These are phyloP conservation scores for Aulostomus chinensis DNA, from an alignment of 2,797 vertebrate species.

Conservation along the genomic window DNA sequence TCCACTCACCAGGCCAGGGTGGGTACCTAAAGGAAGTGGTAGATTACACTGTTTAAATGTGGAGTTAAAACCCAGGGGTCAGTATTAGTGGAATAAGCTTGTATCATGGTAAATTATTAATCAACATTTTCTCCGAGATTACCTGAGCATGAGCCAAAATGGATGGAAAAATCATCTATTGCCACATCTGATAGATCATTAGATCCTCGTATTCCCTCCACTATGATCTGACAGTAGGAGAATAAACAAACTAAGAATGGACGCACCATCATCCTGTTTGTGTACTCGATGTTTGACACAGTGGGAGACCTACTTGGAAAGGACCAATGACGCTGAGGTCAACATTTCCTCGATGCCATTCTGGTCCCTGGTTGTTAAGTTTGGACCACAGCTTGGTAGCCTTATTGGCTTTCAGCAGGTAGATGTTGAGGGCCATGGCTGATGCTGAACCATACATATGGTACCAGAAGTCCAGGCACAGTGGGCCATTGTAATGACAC, in stretches of 20 bases:
- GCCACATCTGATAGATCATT: constrained; percentile 77
- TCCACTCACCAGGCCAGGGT: constrained; percentile 8
- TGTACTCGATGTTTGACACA: not conserved
- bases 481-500: constrained; percentile 67
- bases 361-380: constrained; percentile 69
- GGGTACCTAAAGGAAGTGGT: constrained; percentile 17
- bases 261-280: too few species aligned
- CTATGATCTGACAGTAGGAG: constrained; percentile 72
- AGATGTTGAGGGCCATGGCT: constrained; percentile 77
- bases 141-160: constrained; percentile 78
- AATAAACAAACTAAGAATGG: not conserved
- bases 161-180: constrained; percentile 82
- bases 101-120: too few species aligned
- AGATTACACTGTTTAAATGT: constrained; percentile 2
- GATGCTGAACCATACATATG: constrained; percentile 79
- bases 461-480: constrained; percentile 87
- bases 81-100: too few species aligned
- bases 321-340: constrained; percentile 57
- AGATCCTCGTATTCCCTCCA: constrained; percentile 83
- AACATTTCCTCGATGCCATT: constrained; percentile 69
- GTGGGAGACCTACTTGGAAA: constrained; percentile 66
- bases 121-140: not conserved
- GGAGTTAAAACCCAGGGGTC: too few species aligned
- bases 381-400: constrained; percentile 69
- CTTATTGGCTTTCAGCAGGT: constrained; percentile 40